Conservation (phyloP, 2,888 invertebrate species). For the Nasonovia ribisnigri region DNA sequence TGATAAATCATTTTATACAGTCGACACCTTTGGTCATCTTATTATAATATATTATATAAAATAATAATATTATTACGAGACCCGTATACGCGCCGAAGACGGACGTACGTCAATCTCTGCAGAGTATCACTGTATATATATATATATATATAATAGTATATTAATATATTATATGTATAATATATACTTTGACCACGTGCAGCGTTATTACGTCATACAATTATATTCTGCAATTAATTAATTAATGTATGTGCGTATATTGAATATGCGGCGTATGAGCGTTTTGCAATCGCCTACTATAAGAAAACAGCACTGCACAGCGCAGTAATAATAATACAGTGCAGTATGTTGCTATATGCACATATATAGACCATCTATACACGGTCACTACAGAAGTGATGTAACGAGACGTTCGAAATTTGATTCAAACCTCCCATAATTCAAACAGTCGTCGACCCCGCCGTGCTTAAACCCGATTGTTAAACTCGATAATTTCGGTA, state of each 20-base stretch:
- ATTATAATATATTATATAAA: neutral
- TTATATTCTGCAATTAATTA: constrained; percentile 4
- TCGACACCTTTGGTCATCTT: neutral
- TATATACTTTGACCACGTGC: neutral
- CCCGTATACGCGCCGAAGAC: neutral
- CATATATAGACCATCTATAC: neutral
- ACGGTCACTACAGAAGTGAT: neutral
- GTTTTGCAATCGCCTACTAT: neutral
- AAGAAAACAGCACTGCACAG: neutral
- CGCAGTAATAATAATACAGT: neutral
- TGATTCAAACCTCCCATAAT: constrained; percentile 28
- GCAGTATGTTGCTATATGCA: neutral
- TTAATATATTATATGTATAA: neutral
- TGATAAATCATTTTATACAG: neutral
- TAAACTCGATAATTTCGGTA: constrained; percentile 6
- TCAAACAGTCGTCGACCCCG: constrained; percentile 46
- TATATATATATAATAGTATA: neutral
- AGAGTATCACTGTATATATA: neutral
- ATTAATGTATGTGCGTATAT: neutral
- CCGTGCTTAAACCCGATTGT: constrained; percentile 16
- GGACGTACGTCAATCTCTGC: neutral
- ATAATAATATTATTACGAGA: constrained; percentile 1
- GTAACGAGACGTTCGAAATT: constrained; percentile 37
- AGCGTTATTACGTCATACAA: neutral
- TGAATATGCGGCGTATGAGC: neutral